Conservation (phyloP, 2,888 invertebrate genomes). For the Himalopsyche tibetana region DNA sequence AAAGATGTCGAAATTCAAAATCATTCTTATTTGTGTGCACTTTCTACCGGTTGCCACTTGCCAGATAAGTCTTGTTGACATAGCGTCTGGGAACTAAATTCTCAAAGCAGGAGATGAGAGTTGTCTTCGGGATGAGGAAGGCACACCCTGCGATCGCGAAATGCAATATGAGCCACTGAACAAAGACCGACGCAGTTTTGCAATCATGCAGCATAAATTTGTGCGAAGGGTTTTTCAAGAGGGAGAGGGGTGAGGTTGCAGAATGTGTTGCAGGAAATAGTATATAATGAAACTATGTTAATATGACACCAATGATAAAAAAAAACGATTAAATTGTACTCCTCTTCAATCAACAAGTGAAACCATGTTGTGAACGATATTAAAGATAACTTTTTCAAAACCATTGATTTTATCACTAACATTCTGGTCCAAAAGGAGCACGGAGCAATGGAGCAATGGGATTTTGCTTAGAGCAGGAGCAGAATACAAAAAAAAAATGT, state of each 20-base stretch:
- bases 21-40: not conserved
- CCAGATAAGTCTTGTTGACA: not conserved
- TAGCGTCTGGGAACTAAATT: not conserved
- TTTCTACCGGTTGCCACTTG: not conserved
- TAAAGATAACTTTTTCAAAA: too few species aligned
- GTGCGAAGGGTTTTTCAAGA: not conserved
- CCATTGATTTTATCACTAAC: too few species aligned
- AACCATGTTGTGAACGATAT: too few species aligned
- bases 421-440: too few species aligned
- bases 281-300: not conserved
- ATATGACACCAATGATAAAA: not conserved
- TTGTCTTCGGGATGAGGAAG: not conserved
- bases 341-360: too few species aligned
- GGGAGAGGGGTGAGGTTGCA: too few species aligned
- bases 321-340: too few species aligned
- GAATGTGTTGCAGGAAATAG: not conserved
- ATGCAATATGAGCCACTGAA: slow-evolving; percentile 40
- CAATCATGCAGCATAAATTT: slow-evolving; percentile 13
- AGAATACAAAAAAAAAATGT: too few species aligned
- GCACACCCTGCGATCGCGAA: not conserved
- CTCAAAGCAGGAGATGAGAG: not conserved
- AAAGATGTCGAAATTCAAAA: too few species aligned
- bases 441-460: too few species aligned
- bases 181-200: slow-evolving; percentile 1
- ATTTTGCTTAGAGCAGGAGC: too few species aligned